These are phyloP conservation scores for Camponotus pennsylvanicus DNA, from an alignment of 1,140 invertebrate genomes.

Conservation along the genomic window DNA sequence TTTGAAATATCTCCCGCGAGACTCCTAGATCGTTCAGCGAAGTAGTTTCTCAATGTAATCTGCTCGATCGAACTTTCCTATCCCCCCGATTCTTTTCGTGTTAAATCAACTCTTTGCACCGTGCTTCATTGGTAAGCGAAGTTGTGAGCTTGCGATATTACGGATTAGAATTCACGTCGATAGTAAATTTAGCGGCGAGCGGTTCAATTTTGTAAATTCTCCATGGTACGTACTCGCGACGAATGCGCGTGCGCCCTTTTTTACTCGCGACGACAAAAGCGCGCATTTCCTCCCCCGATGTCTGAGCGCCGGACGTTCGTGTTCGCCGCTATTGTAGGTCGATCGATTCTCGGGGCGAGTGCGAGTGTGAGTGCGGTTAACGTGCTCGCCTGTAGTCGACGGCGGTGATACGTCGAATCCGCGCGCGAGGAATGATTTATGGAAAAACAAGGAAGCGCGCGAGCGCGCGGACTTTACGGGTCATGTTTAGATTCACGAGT, in stretches of 20 bases:
- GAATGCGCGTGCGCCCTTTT: slow-evolving; percentile 1
- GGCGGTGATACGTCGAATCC: slow-evolving; percentile 62
- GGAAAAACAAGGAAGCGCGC: slow-evolving; percentile 58
- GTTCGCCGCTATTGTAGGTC: slow-evolving; percentile 60
- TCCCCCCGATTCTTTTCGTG: slow-evolving; percentile 28
- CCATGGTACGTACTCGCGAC: not conserved
- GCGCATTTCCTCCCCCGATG: slow-evolving; percentile 41
- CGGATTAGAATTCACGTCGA: not conserved
- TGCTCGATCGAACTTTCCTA: slow-evolving; percentile 72
- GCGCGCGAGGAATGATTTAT: slow-evolving; percentile 62
- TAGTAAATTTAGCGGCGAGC: slow-evolving; percentile 28
- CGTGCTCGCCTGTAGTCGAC: slow-evolving; percentile 51
- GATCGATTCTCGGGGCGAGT: slow-evolving; percentile 46
- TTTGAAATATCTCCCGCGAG: slow-evolving; percentile 47
- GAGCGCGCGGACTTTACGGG: slow-evolving; percentile 48
- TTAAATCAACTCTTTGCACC: slow-evolving; percentile 58
- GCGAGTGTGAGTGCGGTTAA: slow-evolving; percentile 53
- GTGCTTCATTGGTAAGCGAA: not conserved
- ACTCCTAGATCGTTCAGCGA: slow-evolving; percentile 62
- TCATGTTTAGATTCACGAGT: slow-evolving; percentile 63
- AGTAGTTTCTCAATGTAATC: slow-evolving; percentile 70
- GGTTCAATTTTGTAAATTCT: slow-evolving; percentile 31
- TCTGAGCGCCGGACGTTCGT: slow-evolving; percentile 52
- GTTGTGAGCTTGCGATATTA: not conserved
- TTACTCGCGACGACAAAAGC: slow-evolving; percentile 46